Base-by-base conservation (phyloP, 2,888 invertebrate genomes). In the Vesta saturnalis region DNA sequence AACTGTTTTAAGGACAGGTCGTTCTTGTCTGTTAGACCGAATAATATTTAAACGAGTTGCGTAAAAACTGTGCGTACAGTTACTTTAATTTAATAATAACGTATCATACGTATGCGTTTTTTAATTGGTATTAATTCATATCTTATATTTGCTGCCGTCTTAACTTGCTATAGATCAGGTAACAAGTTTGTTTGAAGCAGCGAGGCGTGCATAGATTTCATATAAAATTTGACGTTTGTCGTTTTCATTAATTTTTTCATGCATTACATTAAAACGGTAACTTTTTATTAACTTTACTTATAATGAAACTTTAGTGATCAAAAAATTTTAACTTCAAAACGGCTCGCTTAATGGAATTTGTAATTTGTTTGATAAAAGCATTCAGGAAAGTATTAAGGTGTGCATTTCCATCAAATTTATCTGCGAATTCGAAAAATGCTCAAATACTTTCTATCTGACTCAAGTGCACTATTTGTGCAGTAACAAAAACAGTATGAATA, bases 31-130 rank as follows among this genome's bases (percentile, higher is more conserved):
- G 39, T 39, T n/a, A n/a, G 39, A 39, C 39, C 39, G 39, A 39
- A 39, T 39, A 39, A 39, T 39, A 39, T 39, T 39, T 39, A 39
- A 39, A 39, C 39, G n/a, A 39, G n/a, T 39, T 39, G 39, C 39
- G 39, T 39, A 39, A 39, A 39, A 39, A 39, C 39, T 39, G n/a
- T 39, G n/a, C n/a, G 39, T 39, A 39, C 39, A 39, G 39, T 39
- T 39, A 39, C 12, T n/a, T 39, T 39, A 39, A 39, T 39, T 39
- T n/a, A 39, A 39, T 39, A 39, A 39, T 39, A 39, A 39, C 39
- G 39, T 39, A 39, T 39, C 3, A 39, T 10, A n/a, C n/a, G n/a
- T 39, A 10, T 8, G 39, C 39, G 39, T 39, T 1, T 39, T n/a
- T 39, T 39, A 39, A 39, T 39, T 39, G 39, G n/a, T 39, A 39